These are phyloP conservation scores for Cheilosia soror DNA, from an alignment of 2,888 invertebrate species.

Conservation along the genomic window DNA sequence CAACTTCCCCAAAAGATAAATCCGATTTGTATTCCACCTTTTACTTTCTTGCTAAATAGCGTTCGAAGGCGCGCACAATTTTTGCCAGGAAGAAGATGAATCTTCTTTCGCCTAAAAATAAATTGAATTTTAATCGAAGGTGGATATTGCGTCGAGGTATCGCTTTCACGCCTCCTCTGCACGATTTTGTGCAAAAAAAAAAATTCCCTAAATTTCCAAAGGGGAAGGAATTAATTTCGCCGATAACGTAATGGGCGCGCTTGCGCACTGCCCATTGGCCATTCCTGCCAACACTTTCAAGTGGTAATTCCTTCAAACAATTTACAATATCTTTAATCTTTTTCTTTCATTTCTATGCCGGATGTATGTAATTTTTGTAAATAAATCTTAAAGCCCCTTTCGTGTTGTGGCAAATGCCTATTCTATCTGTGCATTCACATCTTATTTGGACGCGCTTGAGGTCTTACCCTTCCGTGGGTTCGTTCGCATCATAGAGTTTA, in stretches of 20 bases:
- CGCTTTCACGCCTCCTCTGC: slow-evolving; percentile 55
- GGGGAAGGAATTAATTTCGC: not conserved
- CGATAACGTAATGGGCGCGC: slow-evolving; percentile 12
- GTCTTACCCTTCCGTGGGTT: not conserved
- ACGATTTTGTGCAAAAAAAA: slow-evolving; percentile 28
- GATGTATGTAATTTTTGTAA: slow-evolving; percentile 53
- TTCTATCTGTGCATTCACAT: slow-evolving; percentile 57
- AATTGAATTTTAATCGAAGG: slow-evolving; percentile 72
- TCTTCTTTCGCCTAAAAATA: slow-evolving; percentile 39
- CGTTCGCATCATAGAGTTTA: slow-evolving; percentile 25
- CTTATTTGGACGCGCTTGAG: slow-evolving; percentile 39
- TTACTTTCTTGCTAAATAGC: slow-evolving; percentile 20
- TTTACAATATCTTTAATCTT: slow-evolving; percentile 57
- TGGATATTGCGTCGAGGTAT: slow-evolving; percentile 44
- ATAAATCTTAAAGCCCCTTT: slow-evolving; percentile 57
- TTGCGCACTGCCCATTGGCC: slow-evolving; percentile 8
- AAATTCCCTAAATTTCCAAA: slow-evolving; percentile 56
- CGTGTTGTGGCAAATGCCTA: slow-evolving; percentile 31
- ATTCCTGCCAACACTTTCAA: slow-evolving; percentile 36
- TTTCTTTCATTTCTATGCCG: slow-evolving; percentile 31
- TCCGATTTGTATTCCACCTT: slow-evolving; percentile 55
- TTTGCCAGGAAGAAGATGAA: slow-evolving; percentile 30
- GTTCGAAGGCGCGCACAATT: not conserved
- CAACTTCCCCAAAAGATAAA: slow-evolving; percentile 51
- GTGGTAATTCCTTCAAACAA: slow-evolving; percentile 38